Evolutionary conservation across 2,797 vertebrate genomes (phyloP).

Genomic region (Crocidura indochinensis): DNA sequence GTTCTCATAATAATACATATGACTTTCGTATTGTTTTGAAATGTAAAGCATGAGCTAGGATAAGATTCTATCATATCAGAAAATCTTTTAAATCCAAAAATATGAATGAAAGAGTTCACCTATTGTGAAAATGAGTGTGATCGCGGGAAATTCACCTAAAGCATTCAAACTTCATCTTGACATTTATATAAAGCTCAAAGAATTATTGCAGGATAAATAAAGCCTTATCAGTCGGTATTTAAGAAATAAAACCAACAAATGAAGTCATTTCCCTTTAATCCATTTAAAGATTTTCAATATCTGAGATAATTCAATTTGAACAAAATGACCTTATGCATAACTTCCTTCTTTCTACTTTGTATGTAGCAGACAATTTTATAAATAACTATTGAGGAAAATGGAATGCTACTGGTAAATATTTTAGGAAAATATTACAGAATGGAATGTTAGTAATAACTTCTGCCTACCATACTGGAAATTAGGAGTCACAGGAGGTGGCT

Average conservation of each 20-base stretch:
- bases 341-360: neutral
- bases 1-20: slow-evolving; percentile 12
- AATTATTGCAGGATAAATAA: slow-evolving; percentile 34
- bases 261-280: neutral
- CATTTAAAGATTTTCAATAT: slow-evolving; percentile 29
- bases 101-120: neutral
- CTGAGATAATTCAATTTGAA: slow-evolving; percentile 57
- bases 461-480: neutral
- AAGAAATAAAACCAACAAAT: slow-evolving; percentile 2
- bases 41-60: neutral
- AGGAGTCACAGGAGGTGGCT: neutral
- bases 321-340: neutral
- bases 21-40: neutral
- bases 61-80: slow-evolving; percentile 21
- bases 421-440: slow-evolving; percentile 24
- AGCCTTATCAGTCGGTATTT: neutral
- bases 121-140: neutral
- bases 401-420: neutral
- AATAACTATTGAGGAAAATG: slow-evolving; percentile 10
- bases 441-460: neutral
- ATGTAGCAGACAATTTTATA: slow-evolving; percentile 31
- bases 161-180: neutral
- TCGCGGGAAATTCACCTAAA: slow-evolving; percentile 46
- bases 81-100: slow-evolving; percentile 51
- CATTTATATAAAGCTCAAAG: neutral